Evolutionary conservation across 2,888 invertebrate species (phyloP).

Genomic region (Agriopis aurantiaria): DNA sequence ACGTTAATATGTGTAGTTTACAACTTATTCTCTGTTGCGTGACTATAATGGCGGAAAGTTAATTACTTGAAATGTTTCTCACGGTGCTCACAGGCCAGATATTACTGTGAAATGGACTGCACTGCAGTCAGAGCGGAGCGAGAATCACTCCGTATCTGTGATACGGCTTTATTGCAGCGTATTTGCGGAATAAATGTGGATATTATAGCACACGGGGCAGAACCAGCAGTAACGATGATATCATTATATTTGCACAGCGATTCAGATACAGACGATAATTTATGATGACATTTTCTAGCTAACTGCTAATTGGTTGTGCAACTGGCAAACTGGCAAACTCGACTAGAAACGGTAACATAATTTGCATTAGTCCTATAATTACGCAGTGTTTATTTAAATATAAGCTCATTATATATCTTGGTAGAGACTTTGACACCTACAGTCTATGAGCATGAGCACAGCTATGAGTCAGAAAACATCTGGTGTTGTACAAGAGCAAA

Average conservation of each 20-base stretch:
- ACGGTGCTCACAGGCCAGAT: conserved; percentile 68
- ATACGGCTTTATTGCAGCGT: conserved; percentile 43
- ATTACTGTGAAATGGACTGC: conserved; percentile 54
- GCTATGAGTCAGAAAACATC: conserved; percentile 73
- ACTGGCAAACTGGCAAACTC: conserved; percentile 23
- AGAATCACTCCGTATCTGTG: conserved; percentile 50
- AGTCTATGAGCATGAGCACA: conserved; percentile 55
- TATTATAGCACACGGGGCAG: conserved; percentile 28
- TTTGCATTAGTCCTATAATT: conserved; percentile 31
- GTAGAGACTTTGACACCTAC: conserved; percentile 67
- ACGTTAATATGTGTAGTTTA: conserved; percentile 59
- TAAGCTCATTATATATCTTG: conserved; percentile 57
- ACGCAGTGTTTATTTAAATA: conserved; percentile 39
- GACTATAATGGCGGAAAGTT: conserved; percentile 77
- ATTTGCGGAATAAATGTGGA: conserved; percentile 40
- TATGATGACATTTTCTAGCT: conserved; percentile 35
- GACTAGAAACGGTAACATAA: conserved; percentile 24
- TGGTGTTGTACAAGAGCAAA: conserved; percentile 66
- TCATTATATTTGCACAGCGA: conserved; percentile 50
- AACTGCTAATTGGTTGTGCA: conserved; percentile 30
- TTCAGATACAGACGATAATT: conserved; percentile 40
- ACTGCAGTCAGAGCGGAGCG: conserved; percentile 39
- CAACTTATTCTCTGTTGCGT: conserved; percentile 72
- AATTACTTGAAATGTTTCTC: conserved; percentile 76
- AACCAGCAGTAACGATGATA: conserved; percentile 37